Conservation (phyloP, 2,888 invertebrate genomes). For the Trissolcus japonicus region DNA sequence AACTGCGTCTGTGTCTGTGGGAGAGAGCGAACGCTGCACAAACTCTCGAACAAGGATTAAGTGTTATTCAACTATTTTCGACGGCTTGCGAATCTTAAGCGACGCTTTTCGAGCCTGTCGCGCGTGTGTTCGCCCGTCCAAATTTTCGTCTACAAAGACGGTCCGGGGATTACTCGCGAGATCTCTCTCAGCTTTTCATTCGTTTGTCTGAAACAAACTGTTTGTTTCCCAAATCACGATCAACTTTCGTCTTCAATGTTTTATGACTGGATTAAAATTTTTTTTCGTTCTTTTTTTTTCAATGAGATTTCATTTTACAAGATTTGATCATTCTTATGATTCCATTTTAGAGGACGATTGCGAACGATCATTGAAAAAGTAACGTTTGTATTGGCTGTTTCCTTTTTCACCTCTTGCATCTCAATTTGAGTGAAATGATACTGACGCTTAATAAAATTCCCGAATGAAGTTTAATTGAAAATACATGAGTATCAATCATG, state of each 20-base stretch:
- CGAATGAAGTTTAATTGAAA: constrained; percentile 39
- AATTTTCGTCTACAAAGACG: constrained; percentile 8
- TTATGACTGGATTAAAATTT: neutral
- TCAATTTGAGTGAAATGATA: neutral
- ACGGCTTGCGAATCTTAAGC: constrained; percentile 12
- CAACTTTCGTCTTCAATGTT: constrained; percentile 2
- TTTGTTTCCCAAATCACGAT: too few relatives aligned
- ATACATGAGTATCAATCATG: constrained; percentile 37
- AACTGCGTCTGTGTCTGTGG: neutral
- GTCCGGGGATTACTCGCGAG: constrained; percentile 13
- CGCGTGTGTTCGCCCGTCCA: constrained; percentile 6
- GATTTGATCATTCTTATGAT: too few relatives aligned
- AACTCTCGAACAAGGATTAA: constrained; percentile 22
- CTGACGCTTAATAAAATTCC: constrained; percentile 16
- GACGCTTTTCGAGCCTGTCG: constrained; percentile 7
- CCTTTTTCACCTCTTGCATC: neutral
- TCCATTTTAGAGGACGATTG: too few relatives aligned
- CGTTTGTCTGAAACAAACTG: neutral
- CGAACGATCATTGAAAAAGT: too few relatives aligned
- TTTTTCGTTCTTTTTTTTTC: neutral
- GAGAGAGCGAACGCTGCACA: constrained; percentile 2
- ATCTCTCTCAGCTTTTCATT: constrained; percentile 1
- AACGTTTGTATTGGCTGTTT: neutral
- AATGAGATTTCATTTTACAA: too few relatives aligned
- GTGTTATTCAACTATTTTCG: constrained; percentile 25